Conservation (phyloP, 2,888 invertebrate genomes). For the Hirtodrosophila histrioides region DNA sequence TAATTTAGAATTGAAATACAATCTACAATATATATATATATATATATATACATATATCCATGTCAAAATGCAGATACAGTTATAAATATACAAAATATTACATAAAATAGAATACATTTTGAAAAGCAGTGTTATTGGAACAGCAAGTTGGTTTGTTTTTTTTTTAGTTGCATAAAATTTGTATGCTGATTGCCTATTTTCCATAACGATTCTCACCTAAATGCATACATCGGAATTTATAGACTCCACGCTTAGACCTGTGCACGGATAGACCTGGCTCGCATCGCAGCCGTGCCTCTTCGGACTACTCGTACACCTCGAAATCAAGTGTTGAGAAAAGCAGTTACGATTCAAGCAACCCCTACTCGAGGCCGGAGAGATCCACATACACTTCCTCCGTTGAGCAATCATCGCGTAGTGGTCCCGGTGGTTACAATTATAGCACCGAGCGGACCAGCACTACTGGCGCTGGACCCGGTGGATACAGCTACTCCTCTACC, state of each 20-base stretch:
- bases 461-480: constrained; percentile 90
- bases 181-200: constrained; percentile 60
- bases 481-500: constrained; percentile 93
- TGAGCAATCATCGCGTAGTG: constrained; percentile 89
- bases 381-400: constrained; percentile 88
- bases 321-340: constrained; percentile 87
- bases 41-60: neutral
- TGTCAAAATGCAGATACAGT: too few relatives aligned
- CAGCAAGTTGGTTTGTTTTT: constrained; percentile 58
- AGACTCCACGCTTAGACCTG: constrained; percentile 95
- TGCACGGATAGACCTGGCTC: constrained; percentile 90
- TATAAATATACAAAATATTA: neutral
- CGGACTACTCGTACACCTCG: constrained; percentile 94
- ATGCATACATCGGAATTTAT: constrained; percentile 85
- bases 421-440: constrained; percentile 91
- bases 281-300: constrained; percentile 88
- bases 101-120: neutral
- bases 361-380: constrained; percentile 87
- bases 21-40: too few relatives aligned
- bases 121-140: constrained; percentile 23
- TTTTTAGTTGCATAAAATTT: constrained; percentile 30
- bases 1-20: too few relatives aligned
- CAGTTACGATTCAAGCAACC: constrained; percentile 85
- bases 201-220: constrained; percentile 63
- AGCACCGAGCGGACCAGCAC: constrained; percentile 90